Evolutionary conservation across 2,888 invertebrate genomes (phyloP), one percentile per base, ranked within the genome.

Genomic region (Cheilosia vulpina): DNA sequence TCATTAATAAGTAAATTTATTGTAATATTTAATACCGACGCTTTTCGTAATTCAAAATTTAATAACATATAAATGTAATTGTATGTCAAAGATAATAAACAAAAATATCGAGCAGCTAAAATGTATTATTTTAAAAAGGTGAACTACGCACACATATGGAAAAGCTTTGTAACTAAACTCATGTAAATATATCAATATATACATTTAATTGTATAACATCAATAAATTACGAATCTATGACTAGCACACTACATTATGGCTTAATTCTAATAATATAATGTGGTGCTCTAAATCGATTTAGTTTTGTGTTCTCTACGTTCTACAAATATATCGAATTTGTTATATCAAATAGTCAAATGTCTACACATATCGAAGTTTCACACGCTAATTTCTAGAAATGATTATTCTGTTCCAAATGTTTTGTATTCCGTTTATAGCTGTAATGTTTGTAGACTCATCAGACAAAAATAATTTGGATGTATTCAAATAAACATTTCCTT

Each of bases 131-230:
- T 31, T 2, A 72, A 53, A 21, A 69, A 13, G 41, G 50, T 50
- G 15, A 57, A 76, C 75, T 81, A 81, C 75, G 63, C 52, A 72
- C 24, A 50, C 24, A 53, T 45, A 62, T 47, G 2, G 60, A 31
- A 41, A 34, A 15, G 58, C 17, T 69, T 34, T 17, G 27, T 17
- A 57, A 43, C 9, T 34, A 1, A 58, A 60, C 11, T 17, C 43
- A 58, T 27, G 21, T 5, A n/a, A 24, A 11, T 24, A 73, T 4
- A 13, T 38, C 45, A 15, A 24, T 31, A n/a, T 50, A 17, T 27
- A 43, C 17, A 60, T 19, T 21, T 43, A 47, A 45, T n/a, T 58
- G 19, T 43, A 45, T 53, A n/a, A 47, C 27, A 57, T 50, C 15
- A 27, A 58, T 58, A 31, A 65, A 57, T 27, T 50, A 43, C 21